Evolutionary conservation across 2,888 invertebrate species (phyloP), one percentile per base, ranked within the genome.

Genomic region (Myopa tessellatipennis): DNA sequence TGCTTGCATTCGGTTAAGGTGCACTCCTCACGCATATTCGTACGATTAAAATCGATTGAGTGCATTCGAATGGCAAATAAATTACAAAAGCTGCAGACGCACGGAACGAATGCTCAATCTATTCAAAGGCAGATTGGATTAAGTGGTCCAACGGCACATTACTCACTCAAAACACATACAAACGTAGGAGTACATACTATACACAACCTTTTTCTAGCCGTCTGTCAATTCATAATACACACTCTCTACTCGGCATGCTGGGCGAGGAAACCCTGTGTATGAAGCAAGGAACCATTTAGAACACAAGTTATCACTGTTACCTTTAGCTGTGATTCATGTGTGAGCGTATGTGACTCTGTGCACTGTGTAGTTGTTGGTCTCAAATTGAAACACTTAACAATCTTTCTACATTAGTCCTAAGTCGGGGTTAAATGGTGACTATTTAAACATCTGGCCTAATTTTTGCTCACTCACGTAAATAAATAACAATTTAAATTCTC

Each of bases 361-460:
- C 38, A 26, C 12, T 61, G 36, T 16, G n/a, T 45, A 38, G 18
- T 26, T 63, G 26, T 74, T 40, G 34, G 36, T 45, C 45, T 50
- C 34, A 72, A 65, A 65, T 45, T 50, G 74, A 65, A 74, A 67
- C 74, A 65, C 65, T 67, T 74, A 16, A 60, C 68, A 76, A 83
- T 81, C 84, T 85, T 83, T 84, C 80, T 80, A 85, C 84, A 85
- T 84, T 84, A 85, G 80, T 63, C 81, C 78, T 76, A 81, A 85
- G 85, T 85, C 85, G 85, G 86, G 85, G 86, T 86, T 87, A 86
- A 85, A 84, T 83, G 83, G 81, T 77, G 77, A 16, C 78, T 84
- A 82, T 86, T 87, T 87, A 87, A 82, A 84, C 87, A 87, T 87
- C 87, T 87, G 87, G 78, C 81, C 72, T 77, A 77, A 86, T 87